Evolutionary conservation across 2,888 invertebrate species (phyloP).

Genomic region (Merodon equestris): DNA sequence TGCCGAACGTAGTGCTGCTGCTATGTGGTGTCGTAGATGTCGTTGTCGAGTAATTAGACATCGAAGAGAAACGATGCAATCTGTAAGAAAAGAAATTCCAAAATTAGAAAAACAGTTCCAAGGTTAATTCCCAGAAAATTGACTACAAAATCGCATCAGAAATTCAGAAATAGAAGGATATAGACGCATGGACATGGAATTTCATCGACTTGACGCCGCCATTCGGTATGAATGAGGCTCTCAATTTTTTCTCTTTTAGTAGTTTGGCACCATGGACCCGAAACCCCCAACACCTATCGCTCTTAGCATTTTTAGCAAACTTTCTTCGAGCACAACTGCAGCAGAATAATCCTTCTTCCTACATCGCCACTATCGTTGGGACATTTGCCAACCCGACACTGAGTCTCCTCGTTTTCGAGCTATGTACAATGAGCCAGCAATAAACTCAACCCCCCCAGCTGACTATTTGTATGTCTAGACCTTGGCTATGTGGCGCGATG

Average conservation of each 20-base stretch:
- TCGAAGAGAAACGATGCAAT: conserved; percentile 63
- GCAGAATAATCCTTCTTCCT: conserved; percentile 59
- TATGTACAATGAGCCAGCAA: too few species aligned
- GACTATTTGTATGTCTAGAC: conserved; percentile 70
- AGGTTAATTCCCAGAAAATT: conserved; percentile 67
- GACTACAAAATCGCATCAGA: conserved; percentile 45
- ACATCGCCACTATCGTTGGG: conserved; percentile 56
- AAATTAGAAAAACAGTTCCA: conserved; percentile 68
- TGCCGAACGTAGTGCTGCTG: too few species aligned
- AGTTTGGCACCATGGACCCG: conserved; percentile 41
- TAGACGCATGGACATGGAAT: conserved; percentile 32
- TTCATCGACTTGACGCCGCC: conserved; percentile 66
- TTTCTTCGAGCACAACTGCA: conserved; percentile 41
- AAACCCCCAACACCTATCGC: not conserved
- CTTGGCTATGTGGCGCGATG: conserved; percentile 59
- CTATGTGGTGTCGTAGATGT: conserved; percentile 64
- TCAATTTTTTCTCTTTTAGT: too few species aligned
- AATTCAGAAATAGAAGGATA: conserved; percentile 35
- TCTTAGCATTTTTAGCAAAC: too few species aligned
- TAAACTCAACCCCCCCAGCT: conserved; percentile 25
- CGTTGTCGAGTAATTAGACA: conserved; percentile 70
- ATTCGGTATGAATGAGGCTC: conserved; percentile 65
- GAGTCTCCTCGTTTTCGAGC: conserved; percentile 30
- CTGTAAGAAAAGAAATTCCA: conserved; percentile 61
- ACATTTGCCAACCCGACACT: conserved; percentile 64